Evolutionary conservation across 2,888 invertebrate species (phyloP).

Genomic region (Octodonta nipae): DNA sequence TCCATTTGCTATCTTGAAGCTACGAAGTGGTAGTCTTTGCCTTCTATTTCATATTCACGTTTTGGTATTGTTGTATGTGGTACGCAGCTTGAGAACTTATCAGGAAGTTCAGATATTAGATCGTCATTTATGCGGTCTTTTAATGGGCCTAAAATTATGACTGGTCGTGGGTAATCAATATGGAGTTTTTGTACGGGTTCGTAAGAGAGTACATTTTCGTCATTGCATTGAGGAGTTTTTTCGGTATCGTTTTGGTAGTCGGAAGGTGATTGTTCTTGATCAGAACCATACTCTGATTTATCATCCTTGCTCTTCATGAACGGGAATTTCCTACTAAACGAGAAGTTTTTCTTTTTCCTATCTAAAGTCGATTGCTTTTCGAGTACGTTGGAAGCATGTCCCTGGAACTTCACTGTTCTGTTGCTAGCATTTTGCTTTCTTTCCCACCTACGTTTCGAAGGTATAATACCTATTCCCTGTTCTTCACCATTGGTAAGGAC

Average conservation of each 20-base stretch:
- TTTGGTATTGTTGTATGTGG: slow-evolving; percentile 96
- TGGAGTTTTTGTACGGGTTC: slow-evolving; percentile 93
- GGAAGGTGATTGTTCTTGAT: slow-evolving; percentile 63
- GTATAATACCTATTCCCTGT: slow-evolving; percentile 85
- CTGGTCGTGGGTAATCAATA: slow-evolving; percentile 90
- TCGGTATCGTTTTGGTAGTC: slow-evolving; percentile 34
- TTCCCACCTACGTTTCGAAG: slow-evolving; percentile 90
- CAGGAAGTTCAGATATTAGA: slow-evolving; percentile 95
- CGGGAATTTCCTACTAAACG: slow-evolving; percentile 95
- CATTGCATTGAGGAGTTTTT: slow-evolving; percentile 40
- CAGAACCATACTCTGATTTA: slow-evolving; percentile 90
- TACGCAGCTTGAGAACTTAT: slow-evolving; percentile 98
- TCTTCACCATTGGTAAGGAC: slow-evolving; percentile 64
- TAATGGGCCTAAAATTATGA: slow-evolving; percentile 93
- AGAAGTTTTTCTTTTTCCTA: slow-evolving; percentile 95
- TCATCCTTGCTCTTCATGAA: slow-evolving; percentile 99
- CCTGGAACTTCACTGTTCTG: slow-evolving; percentile 95
- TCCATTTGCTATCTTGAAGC: slow-evolving; percentile 95
- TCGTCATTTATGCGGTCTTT: slow-evolving; percentile 99
- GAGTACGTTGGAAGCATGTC: slow-evolving; percentile 46
- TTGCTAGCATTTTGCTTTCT: slow-evolving; percentile 92
- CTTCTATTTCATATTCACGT: slow-evolving; percentile 93
- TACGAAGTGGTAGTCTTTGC: slow-evolving; percentile 97
- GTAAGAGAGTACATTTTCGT: slow-evolving; percentile 83
- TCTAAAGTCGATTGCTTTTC: slow-evolving; percentile 88